Evolutionary conservation across 2,888 invertebrate genomes (phyloP), one percentile per base, ranked within the genome.

Genomic region (Andrena haemorrhoa): DNA sequence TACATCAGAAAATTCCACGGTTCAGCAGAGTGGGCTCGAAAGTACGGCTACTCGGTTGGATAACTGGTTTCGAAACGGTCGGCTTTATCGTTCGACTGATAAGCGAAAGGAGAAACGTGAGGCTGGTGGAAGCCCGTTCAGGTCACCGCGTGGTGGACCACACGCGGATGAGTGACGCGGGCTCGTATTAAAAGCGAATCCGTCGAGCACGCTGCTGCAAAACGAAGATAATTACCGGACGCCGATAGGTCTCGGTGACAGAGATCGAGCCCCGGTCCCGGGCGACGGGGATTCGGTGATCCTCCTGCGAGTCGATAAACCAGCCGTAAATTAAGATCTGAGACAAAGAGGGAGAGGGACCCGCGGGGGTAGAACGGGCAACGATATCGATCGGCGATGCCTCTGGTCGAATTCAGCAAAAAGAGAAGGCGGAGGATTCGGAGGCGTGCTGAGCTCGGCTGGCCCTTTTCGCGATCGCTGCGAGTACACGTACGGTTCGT

Each of bases 261-360:
- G 66, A 73, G 76, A 68, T 75, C 78, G 73, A 79, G 74, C 70
- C 53, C 8, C 77, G 23, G 31, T 58, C 51, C 29, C 20, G 2
- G 12, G 20, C 12, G 26, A 6, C 31, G n/a, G 26, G 53, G 4
- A 41, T 58, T 29, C 33, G 64, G 58, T 29, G 64, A 76, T 56
- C 56, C 73, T 79, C 74, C 66, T 49, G 26, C 63, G 53, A 60
- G 60, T 65, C 77, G 78, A 79, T 76, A 76, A 60, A 75, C 73
- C 63, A 72, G 64, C 68, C 79, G 82, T 79, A 86, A 86, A 84
- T 86, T 82, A 69, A 83, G 74, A 86, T 80, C 81, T 81, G 75
- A 85, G 75, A 82, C 64, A 51, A 65, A 76, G 72, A 58, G 63
- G 31, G 51, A 29, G 47, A 56, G 16, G 23, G 35, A 53, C 20